Evolutionary conservation across 2,888 invertebrate species (phyloP).

Genomic region (Erannis defoliaria): DNA sequence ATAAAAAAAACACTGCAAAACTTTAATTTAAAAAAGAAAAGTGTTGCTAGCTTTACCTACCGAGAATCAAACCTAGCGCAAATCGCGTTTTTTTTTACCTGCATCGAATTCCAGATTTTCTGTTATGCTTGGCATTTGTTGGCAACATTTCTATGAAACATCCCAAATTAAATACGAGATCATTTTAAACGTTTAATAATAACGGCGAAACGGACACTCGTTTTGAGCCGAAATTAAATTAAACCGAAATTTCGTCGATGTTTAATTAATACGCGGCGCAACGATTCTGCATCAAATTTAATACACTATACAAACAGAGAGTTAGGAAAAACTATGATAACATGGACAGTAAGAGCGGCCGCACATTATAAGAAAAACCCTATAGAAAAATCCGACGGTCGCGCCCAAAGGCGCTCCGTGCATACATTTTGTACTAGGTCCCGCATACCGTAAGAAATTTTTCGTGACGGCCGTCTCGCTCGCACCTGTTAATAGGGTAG

Average conservation of each 20-base stretch:
- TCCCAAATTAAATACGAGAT: conserved; percentile 27
- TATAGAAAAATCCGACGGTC: no score
- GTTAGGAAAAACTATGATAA: conserved; percentile 6
- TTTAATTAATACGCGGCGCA: conserved; percentile 37
- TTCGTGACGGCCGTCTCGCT: no score
- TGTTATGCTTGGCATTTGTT: conserved; percentile 1
- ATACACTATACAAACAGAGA: conserved; percentile 31
- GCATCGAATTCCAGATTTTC: background rate
- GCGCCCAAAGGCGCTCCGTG: no score
- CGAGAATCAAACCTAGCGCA: no score
- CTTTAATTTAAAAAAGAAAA: no score
- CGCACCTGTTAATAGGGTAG: no score
- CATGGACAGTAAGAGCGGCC: background rate
- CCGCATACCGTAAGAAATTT: no score
- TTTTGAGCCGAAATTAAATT: conserved; percentile 37
- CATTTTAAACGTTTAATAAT: conserved; percentile 32
- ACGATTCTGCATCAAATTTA: conserved; percentile 34
- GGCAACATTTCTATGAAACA: conserved; percentile 8
- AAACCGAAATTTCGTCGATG: conserved; percentile 36
- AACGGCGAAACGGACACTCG: conserved; percentile 34
- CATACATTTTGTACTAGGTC: no score
- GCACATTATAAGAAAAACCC: no score
- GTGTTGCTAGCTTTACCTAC: no score
- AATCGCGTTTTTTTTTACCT: no score
- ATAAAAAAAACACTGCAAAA: no score